Base-by-base conservation (phyloP, 2,113 vertebrate genomes). In the Sinosuthora webbiana region DNA sequence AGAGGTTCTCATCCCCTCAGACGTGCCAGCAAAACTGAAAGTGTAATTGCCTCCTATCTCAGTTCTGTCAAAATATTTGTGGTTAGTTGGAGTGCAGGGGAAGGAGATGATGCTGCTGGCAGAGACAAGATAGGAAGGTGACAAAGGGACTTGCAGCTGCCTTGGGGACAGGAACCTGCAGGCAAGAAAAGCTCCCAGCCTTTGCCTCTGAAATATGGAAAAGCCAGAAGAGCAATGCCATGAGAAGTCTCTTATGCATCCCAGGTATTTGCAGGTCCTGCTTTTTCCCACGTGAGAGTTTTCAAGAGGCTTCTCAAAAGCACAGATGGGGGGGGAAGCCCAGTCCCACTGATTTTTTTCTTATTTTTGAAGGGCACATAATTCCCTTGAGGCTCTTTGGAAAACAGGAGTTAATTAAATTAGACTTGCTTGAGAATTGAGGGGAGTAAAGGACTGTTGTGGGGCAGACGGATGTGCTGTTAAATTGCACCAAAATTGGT, bases 1-100 rank as follows among this genome's bases (percentile, higher is more conserved):
- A n/a, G 70, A 25, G 57, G 90, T 44, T 93, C 82, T 63, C 2
- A 23, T 73, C 50, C 73, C n/a, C 18, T 24, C 62, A n/a, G 65
- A 76, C 0, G 3, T 80, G 70, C 79, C 86, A 92, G 59, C 28
- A 20, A 27, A 91, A 49, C 50, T 89, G 59, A n/a, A 77, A 86
- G 63, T 1, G 3, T 85, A 64, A 88, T 90, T 94, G 91, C 71
- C 86, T 83, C 91, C 83, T 53, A 42, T 50, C 79, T 59, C 59
- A 73, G 41, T 8, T 49, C 83, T 95, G 70, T 90, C 94, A 80
- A 79, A 95, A 83, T 90, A 83, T 73, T 86, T 92, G 91, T 56
- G 68, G 64, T 83, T 74, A 7, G 10, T 44, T 73, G 31, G 84
- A 81, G 37, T 1, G 24, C 55, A 69, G 71, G 47, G 64, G 71